Conservation (phyloP, 1,140 invertebrate genomes). For the Drosophila saltans region DNA sequence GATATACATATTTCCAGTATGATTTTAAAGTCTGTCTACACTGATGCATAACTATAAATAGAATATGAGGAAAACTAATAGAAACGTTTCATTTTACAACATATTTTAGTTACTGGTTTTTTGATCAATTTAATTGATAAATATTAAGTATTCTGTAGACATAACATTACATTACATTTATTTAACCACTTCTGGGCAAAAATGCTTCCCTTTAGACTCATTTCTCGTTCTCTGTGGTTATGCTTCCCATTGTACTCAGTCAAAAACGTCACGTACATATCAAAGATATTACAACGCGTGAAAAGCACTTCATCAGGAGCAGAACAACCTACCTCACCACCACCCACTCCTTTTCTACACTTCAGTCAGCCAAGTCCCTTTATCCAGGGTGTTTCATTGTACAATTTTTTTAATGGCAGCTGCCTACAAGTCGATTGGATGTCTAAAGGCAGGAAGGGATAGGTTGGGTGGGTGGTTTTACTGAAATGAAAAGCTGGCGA, state of each 20-base stretch:
- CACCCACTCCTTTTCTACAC: constrained; percentile 7
- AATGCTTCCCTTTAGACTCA: too few relatives aligned
- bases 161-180: too few relatives aligned
- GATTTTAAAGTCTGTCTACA: too few relatives aligned
- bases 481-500: constrained; percentile 54
- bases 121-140: too few relatives aligned
- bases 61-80: too few relatives aligned
- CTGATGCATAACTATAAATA: too few relatives aligned
- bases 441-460: constrained; percentile 4
- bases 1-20: too few relatives aligned
- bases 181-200: too few relatives aligned
- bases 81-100: too few relatives aligned
- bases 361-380: constrained; percentile 18
- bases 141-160: too few relatives aligned
- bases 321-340: constrained; percentile 31
- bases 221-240: not conserved
- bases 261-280: constrained; percentile 50
- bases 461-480: constrained; percentile 16
- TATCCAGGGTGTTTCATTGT: constrained; percentile 44
- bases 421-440: constrained; percentile 29
- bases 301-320: constrained; percentile 65
- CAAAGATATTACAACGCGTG: constrained; percentile 61
- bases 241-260: constrained; percentile 19
- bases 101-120: too few relatives aligned
- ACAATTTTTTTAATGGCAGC: constrained; percentile 56